Percentiles rank a stretch among this genome's conserved stretches.
These are phyloP conservation scores for Osmerus eperlanus DNA, from an alignment of 2,113 vertebrate genomes.

Conservation along the genomic window DNA sequence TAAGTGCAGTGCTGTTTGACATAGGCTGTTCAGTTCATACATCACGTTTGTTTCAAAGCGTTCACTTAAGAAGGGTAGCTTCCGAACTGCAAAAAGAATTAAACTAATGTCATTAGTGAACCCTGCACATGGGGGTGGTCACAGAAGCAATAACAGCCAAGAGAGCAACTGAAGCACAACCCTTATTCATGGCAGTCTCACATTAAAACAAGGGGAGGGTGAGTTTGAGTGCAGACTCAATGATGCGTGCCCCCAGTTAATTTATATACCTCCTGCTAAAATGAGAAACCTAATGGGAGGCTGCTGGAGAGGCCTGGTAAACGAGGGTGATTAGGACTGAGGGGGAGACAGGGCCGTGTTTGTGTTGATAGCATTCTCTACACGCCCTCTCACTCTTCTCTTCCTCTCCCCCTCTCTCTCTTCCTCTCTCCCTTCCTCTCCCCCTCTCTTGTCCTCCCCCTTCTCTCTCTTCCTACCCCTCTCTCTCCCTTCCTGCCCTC, in stretches of 20 bases:
- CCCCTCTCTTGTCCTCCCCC: no score
- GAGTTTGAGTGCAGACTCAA: constrained; percentile 9
- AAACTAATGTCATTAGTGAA: no score
- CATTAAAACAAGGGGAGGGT: neutral
- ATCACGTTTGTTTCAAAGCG: no score
- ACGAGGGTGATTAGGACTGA: constrained; percentile 22
- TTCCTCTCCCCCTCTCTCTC: neutral
- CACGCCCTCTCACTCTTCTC: neutral
- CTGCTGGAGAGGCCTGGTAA: constrained; percentile 16
- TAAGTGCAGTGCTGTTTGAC: no score
- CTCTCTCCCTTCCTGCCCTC: constrained; percentile 14
- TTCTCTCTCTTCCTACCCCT: no score
- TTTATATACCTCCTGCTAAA: constrained; percentile 25
- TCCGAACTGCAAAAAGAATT: no score
- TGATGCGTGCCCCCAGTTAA: constrained; percentile 18
- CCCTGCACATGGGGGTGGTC: no score
- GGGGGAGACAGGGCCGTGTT: constrained; percentile 11
- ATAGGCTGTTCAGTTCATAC: no score
- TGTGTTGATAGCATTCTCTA: constrained; percentile 10
- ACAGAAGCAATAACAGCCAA: neutral
- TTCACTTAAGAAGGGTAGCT: no score
- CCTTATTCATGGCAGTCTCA: neutral
- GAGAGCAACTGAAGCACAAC: neutral
- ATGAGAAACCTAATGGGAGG: constrained; percentile 17
- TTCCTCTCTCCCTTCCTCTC: constrained; percentile 11